Percentiles rank a stretch among this genome's conserved stretches.
Evolutionary conservation across 1,140 invertebrate genomes (phyloP).

Genomic region (Xylocopa sonorina): DNA sequence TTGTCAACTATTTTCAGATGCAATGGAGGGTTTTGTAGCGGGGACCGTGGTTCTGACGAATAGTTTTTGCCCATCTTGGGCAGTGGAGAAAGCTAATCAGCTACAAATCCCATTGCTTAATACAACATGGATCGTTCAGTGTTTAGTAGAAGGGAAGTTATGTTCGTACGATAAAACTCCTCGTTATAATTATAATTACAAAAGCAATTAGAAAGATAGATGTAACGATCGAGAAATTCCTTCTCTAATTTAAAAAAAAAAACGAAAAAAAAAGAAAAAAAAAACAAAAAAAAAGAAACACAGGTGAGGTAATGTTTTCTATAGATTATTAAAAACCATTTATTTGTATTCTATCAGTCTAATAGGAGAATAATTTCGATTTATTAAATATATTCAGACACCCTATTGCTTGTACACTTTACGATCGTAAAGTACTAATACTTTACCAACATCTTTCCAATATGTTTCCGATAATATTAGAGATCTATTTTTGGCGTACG

Average conservation of each 20-base stretch:
- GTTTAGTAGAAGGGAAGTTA: slow-evolving; percentile 83
- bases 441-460: neutral
- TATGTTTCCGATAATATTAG: neutral
- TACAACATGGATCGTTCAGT: slow-evolving; percentile 84
- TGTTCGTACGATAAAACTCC: slow-evolving; percentile 73
- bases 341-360: slow-evolving; percentile 10
- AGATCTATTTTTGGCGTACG: neutral
- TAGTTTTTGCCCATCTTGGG: slow-evolving; percentile 82
- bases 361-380: too few species aligned
- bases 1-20: slow-evolving; percentile 64
- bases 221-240: neutral
- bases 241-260: slow-evolving; percentile 2
- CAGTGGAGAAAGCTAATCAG: slow-evolving; percentile 81
- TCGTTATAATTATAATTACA: slow-evolving; percentile 71
- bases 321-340: slow-evolving; percentile 10
- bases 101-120: slow-evolving; percentile 83
- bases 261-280: too few species aligned
- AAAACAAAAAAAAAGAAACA: too few species aligned
- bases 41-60: slow-evolving; percentile 82
- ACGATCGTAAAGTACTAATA: slow-evolving; percentile 17
- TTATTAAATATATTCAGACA: slow-evolving; percentile 9
- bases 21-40: slow-evolving; percentile 78
- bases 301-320: slow-evolving; percentile 11
- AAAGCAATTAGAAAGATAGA: slow-evolving; percentile 40
- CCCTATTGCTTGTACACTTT: slow-evolving; percentile 22